A percentile compares a stretch with the other conserved stretches of the same genome.
Conservation (phyloP, 64 coral and sea anemone genomes). For the Cladopsammia gracilis region DNA sequence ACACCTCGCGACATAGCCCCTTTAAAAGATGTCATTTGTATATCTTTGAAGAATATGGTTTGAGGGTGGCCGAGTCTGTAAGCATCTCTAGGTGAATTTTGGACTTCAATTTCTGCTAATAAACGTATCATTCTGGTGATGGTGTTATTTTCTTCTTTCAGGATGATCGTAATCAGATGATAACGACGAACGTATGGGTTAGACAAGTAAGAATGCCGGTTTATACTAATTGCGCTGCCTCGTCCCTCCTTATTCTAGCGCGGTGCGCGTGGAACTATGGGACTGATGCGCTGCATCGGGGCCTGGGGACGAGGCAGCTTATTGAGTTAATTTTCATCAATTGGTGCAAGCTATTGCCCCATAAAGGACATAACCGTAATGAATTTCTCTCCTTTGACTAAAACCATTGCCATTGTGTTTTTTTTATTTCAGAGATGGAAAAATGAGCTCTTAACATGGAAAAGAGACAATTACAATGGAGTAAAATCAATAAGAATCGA, state of each 20-base stretch:
- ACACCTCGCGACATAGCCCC: too few species aligned
- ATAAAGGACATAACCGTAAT: too few species aligned
- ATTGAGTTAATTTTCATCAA: too few species aligned
- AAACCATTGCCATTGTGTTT: neutral
- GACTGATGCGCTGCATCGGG: too few species aligned
- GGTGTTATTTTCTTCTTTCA: neutral
- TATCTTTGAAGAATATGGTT: too few species aligned
- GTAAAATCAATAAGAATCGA: constrained; percentile 77
- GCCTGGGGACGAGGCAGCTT: too few species aligned
- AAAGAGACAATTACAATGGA: constrained; percentile 57
- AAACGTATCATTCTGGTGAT: neutral
- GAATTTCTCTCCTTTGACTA: neutral
- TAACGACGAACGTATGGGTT: constrained; percentile 90
- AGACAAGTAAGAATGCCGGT: constrained; percentile 70
- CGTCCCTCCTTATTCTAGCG: too few species aligned
- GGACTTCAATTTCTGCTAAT: neutral
- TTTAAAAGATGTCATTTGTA: too few species aligned
- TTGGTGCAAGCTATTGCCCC: too few species aligned
- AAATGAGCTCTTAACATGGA: constrained; percentile 79
- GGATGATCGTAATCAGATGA: constrained; percentile 86
- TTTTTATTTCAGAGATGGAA: constrained; percentile 76
- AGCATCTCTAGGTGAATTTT: too few species aligned
- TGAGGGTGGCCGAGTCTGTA: too few species aligned
- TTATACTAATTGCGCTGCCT: neutral
- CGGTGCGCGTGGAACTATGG: too few species aligned